These are phyloP conservation scores for Notodonta dromedarius DNA, from an alignment of 2,888 invertebrate genomes.

Conservation along the genomic window DNA sequence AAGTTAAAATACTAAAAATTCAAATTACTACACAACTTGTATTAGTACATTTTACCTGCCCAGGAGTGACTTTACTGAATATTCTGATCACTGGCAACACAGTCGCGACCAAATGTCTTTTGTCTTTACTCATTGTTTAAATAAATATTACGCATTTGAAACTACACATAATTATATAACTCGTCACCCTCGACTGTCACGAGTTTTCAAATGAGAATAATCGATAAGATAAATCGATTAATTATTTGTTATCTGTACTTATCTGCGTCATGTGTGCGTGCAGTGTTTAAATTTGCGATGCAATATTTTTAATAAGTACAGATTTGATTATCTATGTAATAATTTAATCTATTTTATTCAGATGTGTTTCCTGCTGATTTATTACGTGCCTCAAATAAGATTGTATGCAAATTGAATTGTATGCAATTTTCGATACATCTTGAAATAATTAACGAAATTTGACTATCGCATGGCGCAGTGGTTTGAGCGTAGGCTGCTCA, in stretches of 20 bases:
- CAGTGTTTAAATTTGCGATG: not conserved
- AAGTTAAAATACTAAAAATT: no score
- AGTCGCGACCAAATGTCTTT: conserved; percentile 51
- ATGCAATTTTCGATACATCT: no score
- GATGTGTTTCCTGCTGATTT: no score
- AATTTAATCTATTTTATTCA: no score
- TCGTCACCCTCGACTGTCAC: conserved; percentile 5
- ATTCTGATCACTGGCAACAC: conserved; percentile 68
- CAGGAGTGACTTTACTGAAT: conserved; percentile 68
- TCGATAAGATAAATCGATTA: conserved; percentile 4
- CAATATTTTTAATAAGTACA: not conserved
- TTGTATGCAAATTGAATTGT: no score
- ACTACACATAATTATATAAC: conserved; percentile 4
- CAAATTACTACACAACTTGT: no score
- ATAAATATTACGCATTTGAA: not conserved
- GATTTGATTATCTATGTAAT: no score
- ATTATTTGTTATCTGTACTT: conserved; percentile 1
- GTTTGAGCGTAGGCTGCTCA: no score
- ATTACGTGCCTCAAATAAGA: no score
- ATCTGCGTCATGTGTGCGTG: not conserved
- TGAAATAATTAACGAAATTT: no score
- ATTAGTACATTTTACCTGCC: conserved; percentile 55
- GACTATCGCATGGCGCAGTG: no score
- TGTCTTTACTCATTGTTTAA: conserved; percentile 29
- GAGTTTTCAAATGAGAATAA: conserved; percentile 5